Evolutionary conservation across 1,140 invertebrate genomes (phyloP).

Genomic region (Drosophila kanapiae): DNA sequence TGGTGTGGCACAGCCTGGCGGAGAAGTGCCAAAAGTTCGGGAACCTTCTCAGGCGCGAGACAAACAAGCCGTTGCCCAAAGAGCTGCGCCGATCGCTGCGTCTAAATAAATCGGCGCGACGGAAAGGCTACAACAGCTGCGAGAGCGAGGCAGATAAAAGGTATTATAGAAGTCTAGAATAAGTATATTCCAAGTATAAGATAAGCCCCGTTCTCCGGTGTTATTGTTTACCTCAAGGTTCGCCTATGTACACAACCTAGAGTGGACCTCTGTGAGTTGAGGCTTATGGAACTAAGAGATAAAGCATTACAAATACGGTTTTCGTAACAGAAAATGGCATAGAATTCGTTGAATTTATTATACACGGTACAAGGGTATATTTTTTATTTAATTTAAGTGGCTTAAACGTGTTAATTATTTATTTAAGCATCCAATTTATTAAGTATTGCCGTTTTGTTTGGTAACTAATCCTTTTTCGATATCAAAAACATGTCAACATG

Average conservation of each 20-base stretch:
- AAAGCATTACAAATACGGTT: neutral
- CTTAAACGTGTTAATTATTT: too few species aligned
- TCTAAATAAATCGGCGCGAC: conserved; percentile 82
- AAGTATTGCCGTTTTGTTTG: neutral
- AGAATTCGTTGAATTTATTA: neutral
- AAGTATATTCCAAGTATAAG: conserved; percentile 16
- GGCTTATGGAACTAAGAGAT: neutral
- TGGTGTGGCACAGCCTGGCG: conserved; percentile 63
- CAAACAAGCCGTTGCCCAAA: conserved; percentile 75
- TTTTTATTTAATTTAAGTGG: neutral
- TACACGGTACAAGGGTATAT: too few species aligned
- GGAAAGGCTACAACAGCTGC: conserved; percentile 86
- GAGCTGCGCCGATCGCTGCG: conserved; percentile 74
- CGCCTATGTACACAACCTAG: conserved; percentile 12
- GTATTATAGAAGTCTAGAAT: conserved; percentile 44
- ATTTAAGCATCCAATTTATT: neutral
- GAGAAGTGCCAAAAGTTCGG: conserved; percentile 55
- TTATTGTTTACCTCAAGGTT: conserved; percentile 34
- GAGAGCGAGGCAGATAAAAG: conserved; percentile 87
- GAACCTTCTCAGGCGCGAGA: conserved; percentile 54
- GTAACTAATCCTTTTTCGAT: neutral
- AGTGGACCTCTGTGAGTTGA: neutral
- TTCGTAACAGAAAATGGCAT: neutral
- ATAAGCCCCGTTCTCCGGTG: conserved; percentile 48
- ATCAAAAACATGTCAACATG: neutral